phyloP scores from a whole-genome alignment of 92 coral and sea anemone species.

The Porites divaricata region DNA sequence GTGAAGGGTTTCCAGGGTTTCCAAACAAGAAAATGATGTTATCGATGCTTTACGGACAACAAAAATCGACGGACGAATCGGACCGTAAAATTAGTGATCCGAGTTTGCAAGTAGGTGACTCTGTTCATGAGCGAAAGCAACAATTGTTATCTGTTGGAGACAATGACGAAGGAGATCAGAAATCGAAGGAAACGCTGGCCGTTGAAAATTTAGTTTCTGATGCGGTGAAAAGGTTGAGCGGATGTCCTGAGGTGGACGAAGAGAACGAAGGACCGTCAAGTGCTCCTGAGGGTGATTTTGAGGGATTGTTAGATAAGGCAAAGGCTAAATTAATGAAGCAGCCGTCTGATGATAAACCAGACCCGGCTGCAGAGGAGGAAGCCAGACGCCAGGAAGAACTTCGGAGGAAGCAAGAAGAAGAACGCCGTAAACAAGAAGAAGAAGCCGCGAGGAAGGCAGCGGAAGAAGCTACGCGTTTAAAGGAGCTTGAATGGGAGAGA shows the following conservation, averaged over 20 bases:
- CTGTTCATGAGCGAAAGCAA: slow-evolving; percentile 63
- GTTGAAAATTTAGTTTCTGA: slow-evolving; percentile 66
- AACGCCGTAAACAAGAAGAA: slow-evolving; percentile 73
- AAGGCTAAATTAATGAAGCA: slow-evolving; percentile 68
- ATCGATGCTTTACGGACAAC: slow-evolving; percentile 86
- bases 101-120: slow-evolving; percentile 54
- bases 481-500: slow-evolving; percentile 97
- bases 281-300: slow-evolving; percentile 70
- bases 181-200: slow-evolving; percentile 41
- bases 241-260: slow-evolving; percentile 66
- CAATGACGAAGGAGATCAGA: slow-evolving; percentile 49
- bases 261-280: slow-evolving; percentile 50
- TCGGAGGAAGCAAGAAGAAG: slow-evolving; percentile 77
- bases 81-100: slow-evolving; percentile 60
- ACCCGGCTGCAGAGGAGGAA: slow-evolving; percentile 62
- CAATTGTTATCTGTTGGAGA: slow-evolving; percentile 65
- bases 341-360: slow-evolving; percentile 33
- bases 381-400: slow-evolving; percentile 74
- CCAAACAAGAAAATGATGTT: slow-evolving; percentile 91
- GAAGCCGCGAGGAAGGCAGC: slow-evolving; percentile 87
- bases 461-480: slow-evolving; percentile 86
- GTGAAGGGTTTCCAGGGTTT: slow-evolving; percentile 85
- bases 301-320: slow-evolving; percentile 74
- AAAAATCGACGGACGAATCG: slow-evolving; percentile 82
- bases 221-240: slow-evolving; percentile 70